Evolutionary conservation across 2,797 vertebrate genomes (phyloP), one percentile per base, ranked within the genome.

Genomic region (Lophius americanus): DNA sequence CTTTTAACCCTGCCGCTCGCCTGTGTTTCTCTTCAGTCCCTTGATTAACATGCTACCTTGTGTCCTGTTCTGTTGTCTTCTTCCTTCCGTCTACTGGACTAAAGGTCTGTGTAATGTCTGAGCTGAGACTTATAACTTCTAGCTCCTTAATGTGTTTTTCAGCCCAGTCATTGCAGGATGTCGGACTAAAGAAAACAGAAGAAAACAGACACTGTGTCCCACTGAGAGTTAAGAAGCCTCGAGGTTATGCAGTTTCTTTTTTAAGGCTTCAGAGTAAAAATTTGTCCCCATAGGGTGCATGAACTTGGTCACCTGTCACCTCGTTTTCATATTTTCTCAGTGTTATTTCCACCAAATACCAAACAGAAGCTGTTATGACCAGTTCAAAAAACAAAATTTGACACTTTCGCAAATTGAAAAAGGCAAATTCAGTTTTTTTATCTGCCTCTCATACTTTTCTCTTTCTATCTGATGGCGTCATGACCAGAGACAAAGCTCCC

Each of bases 341-440:
- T 61, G 54, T 64, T 64, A 66, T 73, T 75, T 76, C 4, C 70
- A 36, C 55, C 47, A 66, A 70, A 82, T 74, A 70, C 55, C 64
- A 67, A 52, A 61, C 55, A 35, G 13, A 56, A 54, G 23, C 49
- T 61, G 4, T 68, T 65, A 44, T 55, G 51, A 66, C 14, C 39
- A 3, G 3, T 23, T 51, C 23, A 46, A 36, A 73, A 50, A 50
- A 36, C 69, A 49, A 53, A 64, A 71, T 51, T 35, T 9, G 23
- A 63, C 12, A 33, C 35, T 54, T 53, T 78, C 58, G 2, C 14
- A 56, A 51, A 53, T 48, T 14, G 7, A 47, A 73, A 64, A 58
- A 48, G 43, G 7, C 42, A 51, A 36, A 51, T 6, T 48, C 1
- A 37, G 23, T 32, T 14, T 1, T 48, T 37, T 5, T 39, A 3